A percentile compares a stretch with the other conserved stretches of the same genome.
phyloP scores from a whole-genome alignment of 2,113 vertebrate genomes.

The Rafetus swinhoei region DNA sequence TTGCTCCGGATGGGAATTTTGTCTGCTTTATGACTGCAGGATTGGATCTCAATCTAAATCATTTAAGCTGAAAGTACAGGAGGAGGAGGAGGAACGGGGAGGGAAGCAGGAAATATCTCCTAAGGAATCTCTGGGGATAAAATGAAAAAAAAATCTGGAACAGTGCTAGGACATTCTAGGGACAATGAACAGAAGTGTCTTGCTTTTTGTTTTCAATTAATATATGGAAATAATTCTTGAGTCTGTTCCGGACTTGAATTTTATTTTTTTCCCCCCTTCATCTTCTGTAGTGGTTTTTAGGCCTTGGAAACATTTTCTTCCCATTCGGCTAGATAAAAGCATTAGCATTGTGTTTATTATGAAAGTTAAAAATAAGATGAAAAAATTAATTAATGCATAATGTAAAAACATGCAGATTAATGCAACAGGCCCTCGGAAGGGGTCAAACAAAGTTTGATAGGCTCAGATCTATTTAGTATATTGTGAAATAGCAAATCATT shows the following conservation, averaged over 20 bases:
- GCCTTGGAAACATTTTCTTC: conserved; percentile 75
- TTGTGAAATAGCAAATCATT: neutral
- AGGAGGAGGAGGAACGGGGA: neutral
- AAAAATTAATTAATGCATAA: conserved; percentile 66
- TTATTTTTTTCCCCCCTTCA: conserved; percentile 2
- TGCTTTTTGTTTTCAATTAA: conserved; percentile 70
- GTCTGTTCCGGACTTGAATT: conserved; percentile 24
- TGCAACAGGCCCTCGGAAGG: conserved; percentile 29
- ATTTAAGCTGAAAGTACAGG: neutral
- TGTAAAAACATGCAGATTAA: conserved; percentile 31
- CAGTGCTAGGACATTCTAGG: conserved; percentile 46
- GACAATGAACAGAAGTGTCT: conserved; percentile 29
- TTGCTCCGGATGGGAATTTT: accelerated
- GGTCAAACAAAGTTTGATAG: conserved; percentile 57
- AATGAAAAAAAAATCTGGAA: conserved; percentile 34
- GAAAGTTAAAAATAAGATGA: conserved; percentile 76
- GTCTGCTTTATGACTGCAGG: neutral
- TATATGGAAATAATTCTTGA: conserved; percentile 65
- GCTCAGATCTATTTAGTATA: neutral
- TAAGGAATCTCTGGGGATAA: neutral
- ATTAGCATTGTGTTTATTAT: conserved; percentile 73
- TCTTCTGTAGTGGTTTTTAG: conserved; percentile 64
- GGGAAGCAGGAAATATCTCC: neutral
- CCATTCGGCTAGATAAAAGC: conserved; percentile 76
- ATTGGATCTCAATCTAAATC: neutral